These are phyloP conservation scores for pig (Sus scrofa) DNA, from an alignment of 2,113 vertebrate species.

Conservation along the genomic window T2T-Sscrofa CM000818.6:39005001-39005500, in stretches of 20 bases:
- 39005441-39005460: background rate
- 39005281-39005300: background rate
- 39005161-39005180: background rate
- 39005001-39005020: background rate
- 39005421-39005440: background rate
- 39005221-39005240: background rate
- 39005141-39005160: background rate
- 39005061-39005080: background rate
- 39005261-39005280: background rate
- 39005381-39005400: background rate
- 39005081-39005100: background rate
- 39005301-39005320: background rate
- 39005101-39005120: background rate
- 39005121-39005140: background rate
- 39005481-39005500: background rate
- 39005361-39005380: background rate
- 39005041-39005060: background rate
- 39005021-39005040: background rate
- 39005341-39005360: rapidly evolving
- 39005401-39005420: background rate
- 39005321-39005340: slow-evolving; percentile 1
- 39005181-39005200: background rate
- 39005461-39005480: background rate
- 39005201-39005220: background rate
- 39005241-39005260: background rate